Base-by-base conservation (phyloP, 2,113 vertebrate genomes). In the Cyphomyrus plagiostoma region DNA sequence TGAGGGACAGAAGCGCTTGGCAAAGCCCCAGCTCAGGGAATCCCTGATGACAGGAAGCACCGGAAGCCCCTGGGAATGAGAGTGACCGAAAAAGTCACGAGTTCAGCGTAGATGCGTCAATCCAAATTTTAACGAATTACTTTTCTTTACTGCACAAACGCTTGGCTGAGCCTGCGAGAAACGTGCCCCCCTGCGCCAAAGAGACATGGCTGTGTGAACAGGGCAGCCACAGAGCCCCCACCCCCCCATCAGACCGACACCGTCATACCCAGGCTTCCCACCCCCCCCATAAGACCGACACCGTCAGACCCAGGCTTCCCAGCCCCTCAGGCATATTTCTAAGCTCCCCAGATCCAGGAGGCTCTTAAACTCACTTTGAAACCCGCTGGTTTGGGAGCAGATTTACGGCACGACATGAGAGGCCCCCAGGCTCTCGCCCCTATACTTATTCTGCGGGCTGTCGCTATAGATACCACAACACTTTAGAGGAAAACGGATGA, bases 1-100 rank as follows among this genome's bases (percentile, higher is more conserved):
- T 86, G 9, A 53, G 93, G 92, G 93, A 92, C 92, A 92, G 93
- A 93, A 95, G 95, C 93, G 91, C 92, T 88, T 92, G 93, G 87
- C 49, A 45, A 35, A 89, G 85, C 23, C 50, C 85, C 39, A n/a
- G 17, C 45, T 92, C 89, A 90, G 90, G 90, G 90, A 53, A 88
- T 90, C 92, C 91, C 90, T 11, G 95, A 95, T 95, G 95, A 95
- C 92, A 46, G 13, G 39, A 66, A 70, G 35, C 56, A 46, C 1
- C 23, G 19, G 56, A 45, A 45, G 56, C 21, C 56, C 23, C 56
- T 23, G 7, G 56, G 7, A 62, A 62, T 0, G 8, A 62, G 21
- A 46, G 15, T 48, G 42, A 58, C 0, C 26, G 1, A 23, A 42
- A 74, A 26, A 46, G 39, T 42, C 46, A 50, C 15, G 1, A 30